phyloP scores from a whole-genome alignment of 2,888 invertebrate species.

The Drosophila rellima region DNA sequence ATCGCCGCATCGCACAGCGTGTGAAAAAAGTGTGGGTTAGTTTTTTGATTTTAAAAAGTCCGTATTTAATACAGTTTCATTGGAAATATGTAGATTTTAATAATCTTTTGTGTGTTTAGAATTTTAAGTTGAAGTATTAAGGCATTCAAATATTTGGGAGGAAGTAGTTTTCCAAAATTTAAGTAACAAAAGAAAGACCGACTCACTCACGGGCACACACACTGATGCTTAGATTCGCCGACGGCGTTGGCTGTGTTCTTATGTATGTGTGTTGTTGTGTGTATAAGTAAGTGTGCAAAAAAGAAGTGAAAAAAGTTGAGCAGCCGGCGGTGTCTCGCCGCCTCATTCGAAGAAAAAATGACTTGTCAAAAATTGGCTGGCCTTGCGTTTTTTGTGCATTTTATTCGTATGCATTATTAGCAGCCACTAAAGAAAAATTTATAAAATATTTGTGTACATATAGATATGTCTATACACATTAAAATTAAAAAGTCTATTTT shows the following conservation, averaged over 20 bases:
- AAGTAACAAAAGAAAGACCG: conserved; percentile 44
- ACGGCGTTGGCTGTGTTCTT: conserved; percentile 61
- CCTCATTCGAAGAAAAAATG: conserved; percentile 40
- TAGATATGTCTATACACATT: conserved; percentile 38
- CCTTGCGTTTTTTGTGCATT: conserved; percentile 27
- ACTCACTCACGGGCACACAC: conserved; percentile 40
- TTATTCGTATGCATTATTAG: conserved; percentile 4
- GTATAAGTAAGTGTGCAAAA: conserved; percentile 68
- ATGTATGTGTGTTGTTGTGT: conserved; percentile 31
- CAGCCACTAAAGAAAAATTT: conserved; percentile 21
- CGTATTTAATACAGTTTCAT: conserved; percentile 24
- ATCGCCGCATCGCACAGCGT: conserved; percentile 67
- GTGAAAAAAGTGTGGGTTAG: conserved; percentile 74
- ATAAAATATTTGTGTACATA: conserved; percentile 30
- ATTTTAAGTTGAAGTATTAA: not conserved
- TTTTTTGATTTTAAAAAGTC: conserved; percentile 31
- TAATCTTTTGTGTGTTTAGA: conserved; percentile 2
- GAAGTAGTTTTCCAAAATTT: conserved; percentile 16
- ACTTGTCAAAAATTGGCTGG: conserved; percentile 42
- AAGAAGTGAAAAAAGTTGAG: conserved; percentile 62
- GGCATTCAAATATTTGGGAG: conserved; percentile 7
- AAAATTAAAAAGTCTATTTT: conserved; percentile 70
- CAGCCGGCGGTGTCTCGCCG: conserved; percentile 63
- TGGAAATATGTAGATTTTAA: conserved; percentile 6
- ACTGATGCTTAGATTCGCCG: conserved; percentile 47